These are phyloP conservation scores for Acanthosoma haemorrhoidale DNA, from an alignment of 2,888 invertebrate genomes.

Conservation along the genomic window DNA sequence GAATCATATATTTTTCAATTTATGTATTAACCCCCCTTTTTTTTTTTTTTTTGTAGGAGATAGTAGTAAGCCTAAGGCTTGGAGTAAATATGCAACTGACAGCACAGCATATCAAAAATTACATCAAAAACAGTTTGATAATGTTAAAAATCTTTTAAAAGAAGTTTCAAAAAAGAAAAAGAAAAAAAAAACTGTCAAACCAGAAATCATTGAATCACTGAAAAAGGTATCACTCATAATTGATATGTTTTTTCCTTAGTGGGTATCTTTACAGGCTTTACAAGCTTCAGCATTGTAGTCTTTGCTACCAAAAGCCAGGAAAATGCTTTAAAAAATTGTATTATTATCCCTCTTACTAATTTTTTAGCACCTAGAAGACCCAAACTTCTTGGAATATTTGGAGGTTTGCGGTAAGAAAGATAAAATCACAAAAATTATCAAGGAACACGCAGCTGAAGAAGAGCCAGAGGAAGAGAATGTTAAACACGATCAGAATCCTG, in stretches of 20 bases:
- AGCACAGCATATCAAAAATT: slow-evolving; percentile 60
- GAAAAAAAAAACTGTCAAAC: slow-evolving; percentile 46
- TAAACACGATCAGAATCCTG: slow-evolving; percentile 47
- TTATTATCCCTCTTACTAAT: slow-evolving; percentile 24
- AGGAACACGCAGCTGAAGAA: slow-evolving; percentile 41
- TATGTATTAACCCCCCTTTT: slow-evolving; percentile 2
- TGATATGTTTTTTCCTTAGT: neutral
- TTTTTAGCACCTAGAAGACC: slow-evolving; percentile 73
- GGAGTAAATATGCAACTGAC: slow-evolving; percentile 86
- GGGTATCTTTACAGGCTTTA: neutral
- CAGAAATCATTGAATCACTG: slow-evolving; percentile 60
- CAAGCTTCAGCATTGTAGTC: no score
- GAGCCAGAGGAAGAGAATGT: slow-evolving; percentile 37
- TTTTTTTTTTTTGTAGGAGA: slow-evolving; percentile 48
- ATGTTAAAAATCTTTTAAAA: neutral
- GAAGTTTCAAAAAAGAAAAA: slow-evolving; percentile 39
- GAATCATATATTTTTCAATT: no score
- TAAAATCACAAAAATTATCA: slow-evolving; percentile 43
- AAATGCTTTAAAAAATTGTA: neutral
- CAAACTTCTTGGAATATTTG: slow-evolving; percentile 82
- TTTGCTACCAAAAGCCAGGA: neutral
- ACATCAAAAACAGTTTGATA: slow-evolving; percentile 47
- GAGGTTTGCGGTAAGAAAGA: slow-evolving; percentile 65
- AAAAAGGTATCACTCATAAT: slow-evolving; percentile 59
- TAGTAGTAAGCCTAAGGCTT: slow-evolving; percentile 74